Conservation (phyloP, 2,797 vertebrate genomes). For the Eulemur albifrons region DNA sequence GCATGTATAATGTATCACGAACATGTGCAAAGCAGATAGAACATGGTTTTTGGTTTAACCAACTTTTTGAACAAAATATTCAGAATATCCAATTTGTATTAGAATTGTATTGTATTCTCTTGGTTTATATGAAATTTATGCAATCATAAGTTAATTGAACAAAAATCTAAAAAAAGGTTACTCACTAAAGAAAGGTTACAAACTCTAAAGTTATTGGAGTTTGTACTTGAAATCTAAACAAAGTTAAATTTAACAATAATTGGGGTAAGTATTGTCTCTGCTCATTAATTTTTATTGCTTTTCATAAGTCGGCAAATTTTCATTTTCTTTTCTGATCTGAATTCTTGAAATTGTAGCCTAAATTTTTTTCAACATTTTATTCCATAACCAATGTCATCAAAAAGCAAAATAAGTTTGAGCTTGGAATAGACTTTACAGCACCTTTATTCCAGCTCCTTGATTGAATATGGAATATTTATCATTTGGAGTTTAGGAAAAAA, state of each 20-base stretch:
- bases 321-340: background rate
- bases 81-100: background rate
- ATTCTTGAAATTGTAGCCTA: slow-evolving; percentile 26
- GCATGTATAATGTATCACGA: background rate
- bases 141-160: background rate
- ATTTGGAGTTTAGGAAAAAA: slow-evolving; percentile 8
- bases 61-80: background rate
- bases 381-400: background rate
- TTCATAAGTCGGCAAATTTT: background rate
- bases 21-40: background rate
- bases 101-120: background rate
- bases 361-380: slow-evolving; percentile 28
- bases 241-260: slow-evolving; percentile 16
- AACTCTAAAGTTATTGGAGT: background rate
- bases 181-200: background rate
- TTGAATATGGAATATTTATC: background rate
- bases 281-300: background rate
- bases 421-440: background rate
- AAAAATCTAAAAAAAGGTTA: slow-evolving; percentile 24
- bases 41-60: background rate
- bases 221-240: background rate
- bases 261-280: background rate
- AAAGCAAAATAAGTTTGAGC: background rate
- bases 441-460: background rate
- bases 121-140: background rate